Conservation (phyloP, 2,113 vertebrate species). For the Rattus rattus region DNA sequence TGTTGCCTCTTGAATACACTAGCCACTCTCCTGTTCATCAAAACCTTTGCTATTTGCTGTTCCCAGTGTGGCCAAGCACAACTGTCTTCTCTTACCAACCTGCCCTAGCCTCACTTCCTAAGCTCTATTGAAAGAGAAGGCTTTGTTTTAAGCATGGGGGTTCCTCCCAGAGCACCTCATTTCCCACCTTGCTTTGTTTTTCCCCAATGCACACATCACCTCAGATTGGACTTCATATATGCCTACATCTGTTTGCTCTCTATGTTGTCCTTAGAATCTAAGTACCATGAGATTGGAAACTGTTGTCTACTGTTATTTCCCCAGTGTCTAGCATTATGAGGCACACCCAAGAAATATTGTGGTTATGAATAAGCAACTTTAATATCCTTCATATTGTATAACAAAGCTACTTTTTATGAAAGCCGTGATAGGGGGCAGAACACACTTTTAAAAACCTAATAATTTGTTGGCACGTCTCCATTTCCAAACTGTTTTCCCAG, state of each 20-base stretch:
- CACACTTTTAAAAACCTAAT: slow-evolving; percentile 22
- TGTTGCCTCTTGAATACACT: not conserved
- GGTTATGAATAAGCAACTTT: slow-evolving; percentile 23
- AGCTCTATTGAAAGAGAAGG: not conserved
- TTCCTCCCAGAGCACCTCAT: not conserved
- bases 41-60: not conserved
- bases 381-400: not conserved
- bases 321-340: slow-evolving; percentile 29
- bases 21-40: not conserved
- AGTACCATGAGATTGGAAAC: not conserved
- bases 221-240: not conserved
- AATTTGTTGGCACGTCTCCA: not conserved
- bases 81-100: accelerated
- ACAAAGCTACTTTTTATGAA: slow-evolving; percentile 39
- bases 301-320: slow-evolving; percentile 7
- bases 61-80: not conserved
- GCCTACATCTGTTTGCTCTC: not conserved
- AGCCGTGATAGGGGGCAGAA: not conserved
- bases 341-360: not conserved
- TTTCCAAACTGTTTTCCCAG: not conserved
- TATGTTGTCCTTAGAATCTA: not conserved
- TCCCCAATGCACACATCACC: not conserved
- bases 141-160: not conserved
- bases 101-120: too few species aligned
- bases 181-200: not conserved